These are phyloP conservation scores for Ditula angustiorana DNA, from an alignment of 2,888 invertebrate species.

Conservation along the genomic window DNA sequence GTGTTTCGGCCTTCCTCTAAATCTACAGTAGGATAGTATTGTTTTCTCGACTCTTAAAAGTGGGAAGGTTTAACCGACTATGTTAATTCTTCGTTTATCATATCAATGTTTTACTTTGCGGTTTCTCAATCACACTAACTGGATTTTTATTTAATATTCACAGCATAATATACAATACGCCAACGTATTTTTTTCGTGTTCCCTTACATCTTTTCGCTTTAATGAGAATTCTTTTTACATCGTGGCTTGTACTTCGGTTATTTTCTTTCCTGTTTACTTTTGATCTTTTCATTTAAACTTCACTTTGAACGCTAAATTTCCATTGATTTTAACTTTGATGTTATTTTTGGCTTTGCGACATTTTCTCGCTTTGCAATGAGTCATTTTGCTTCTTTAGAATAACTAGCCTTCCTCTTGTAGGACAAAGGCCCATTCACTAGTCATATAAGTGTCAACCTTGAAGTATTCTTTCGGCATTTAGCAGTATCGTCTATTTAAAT, in stretches of 20 bases:
- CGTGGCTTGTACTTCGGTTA: conserved; percentile 1
- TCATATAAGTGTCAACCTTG: not conserved
- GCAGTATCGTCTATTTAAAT: not conserved
- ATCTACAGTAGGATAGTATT: no score
- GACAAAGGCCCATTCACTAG: not conserved
- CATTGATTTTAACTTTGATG: not conserved
- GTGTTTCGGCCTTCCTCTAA: no score
- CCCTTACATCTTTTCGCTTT: not conserved
- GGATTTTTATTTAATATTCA: not conserved
- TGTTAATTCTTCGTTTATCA: no score
- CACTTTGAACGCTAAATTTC: not conserved
- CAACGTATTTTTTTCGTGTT: not conserved
- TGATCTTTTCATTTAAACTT: conserved; percentile 1
- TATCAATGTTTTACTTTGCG: no score
- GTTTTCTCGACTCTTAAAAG: no score
- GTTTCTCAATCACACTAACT: not conserved
- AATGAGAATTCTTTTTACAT: conserved; percentile 17
- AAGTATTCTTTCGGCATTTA: conserved; percentile 6
- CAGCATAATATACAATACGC: not conserved
- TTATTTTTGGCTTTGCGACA: not conserved
- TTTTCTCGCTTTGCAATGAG: not conserved
- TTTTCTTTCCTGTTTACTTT: not conserved
- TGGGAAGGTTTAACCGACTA: no score
- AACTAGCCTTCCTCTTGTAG: not conserved
- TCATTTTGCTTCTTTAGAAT: not conserved